These are phyloP conservation scores for Stegophylla sp. DNA, from an alignment of 2,888 invertebrate species.

Conservation along the genomic window DNA sequence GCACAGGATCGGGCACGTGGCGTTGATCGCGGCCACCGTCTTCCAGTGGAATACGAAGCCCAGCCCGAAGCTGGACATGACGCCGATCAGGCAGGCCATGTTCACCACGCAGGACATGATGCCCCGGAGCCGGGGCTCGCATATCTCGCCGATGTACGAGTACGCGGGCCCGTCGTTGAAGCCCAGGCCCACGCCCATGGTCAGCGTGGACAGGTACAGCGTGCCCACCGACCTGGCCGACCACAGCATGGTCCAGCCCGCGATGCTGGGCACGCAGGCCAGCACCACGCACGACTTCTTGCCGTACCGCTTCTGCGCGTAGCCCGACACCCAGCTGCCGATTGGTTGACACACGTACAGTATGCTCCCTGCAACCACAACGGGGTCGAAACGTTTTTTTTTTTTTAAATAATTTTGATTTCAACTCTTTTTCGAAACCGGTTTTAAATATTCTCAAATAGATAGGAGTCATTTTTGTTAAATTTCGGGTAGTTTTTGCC, in stretches of 20 bases:
- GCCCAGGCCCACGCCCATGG: constrained; percentile 50
- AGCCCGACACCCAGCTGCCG: constrained; percentile 49
- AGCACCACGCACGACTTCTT: constrained; percentile 47
- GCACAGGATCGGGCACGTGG: constrained; percentile 7
- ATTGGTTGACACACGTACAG: constrained; percentile 36
- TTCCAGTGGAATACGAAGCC: constrained; percentile 39
- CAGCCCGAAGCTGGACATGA: constrained; percentile 22
- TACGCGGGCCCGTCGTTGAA: constrained; percentile 47
- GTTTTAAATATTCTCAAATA: too few species aligned
- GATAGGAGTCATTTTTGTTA: too few species aligned
- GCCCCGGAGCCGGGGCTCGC: constrained; percentile 43
- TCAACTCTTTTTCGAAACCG: too few species aligned
- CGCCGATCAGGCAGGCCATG: constrained; percentile 51
- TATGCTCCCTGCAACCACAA: constrained; percentile 43
- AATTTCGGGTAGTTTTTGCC: too few species aligned
- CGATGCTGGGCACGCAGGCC: constrained; percentile 38
- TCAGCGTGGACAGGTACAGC: constrained; percentile 42
- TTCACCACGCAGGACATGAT: constrained; percentile 45
- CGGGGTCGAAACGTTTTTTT: too few species aligned
- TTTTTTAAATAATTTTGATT: too few species aligned
- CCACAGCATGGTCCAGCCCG: constrained; percentile 38
- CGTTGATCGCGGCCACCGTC: constrained; percentile 36
- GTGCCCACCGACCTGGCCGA: constrained; percentile 9
- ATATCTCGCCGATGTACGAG: constrained; percentile 57
- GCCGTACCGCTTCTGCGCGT: constrained; percentile 37